A percentile compares a stretch with the other conserved stretches of the same genome.
These are phyloP conservation scores for Formica exsecta DNA, from an alignment of 1,140 invertebrate genomes.

Conservation along the genomic window DNA sequence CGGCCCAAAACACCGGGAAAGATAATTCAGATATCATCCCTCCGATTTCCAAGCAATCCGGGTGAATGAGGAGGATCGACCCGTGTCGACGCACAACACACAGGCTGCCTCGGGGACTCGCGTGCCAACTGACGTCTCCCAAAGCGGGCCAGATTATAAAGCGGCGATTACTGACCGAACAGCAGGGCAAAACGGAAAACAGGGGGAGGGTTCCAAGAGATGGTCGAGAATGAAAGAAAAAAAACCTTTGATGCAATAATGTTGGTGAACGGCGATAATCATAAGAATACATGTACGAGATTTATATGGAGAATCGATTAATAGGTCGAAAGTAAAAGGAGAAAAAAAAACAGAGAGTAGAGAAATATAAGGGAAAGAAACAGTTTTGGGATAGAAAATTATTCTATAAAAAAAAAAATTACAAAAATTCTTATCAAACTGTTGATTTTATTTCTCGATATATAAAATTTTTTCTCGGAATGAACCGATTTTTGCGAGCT, in stretches of 20 bases:
- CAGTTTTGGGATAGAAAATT: not conserved
- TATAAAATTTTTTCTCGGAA: not conserved
- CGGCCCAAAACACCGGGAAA: constrained; percentile 62
- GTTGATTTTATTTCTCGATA: not conserved
- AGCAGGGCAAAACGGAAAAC: constrained; percentile 36
- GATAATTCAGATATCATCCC: constrained; percentile 82
- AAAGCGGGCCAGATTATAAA: constrained; percentile 75
- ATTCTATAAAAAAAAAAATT: not conserved
- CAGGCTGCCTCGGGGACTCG: constrained; percentile 73
- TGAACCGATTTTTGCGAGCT: constrained; percentile 23
- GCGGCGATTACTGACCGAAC: constrained; percentile 65
- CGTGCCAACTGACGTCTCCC: constrained; percentile 81
- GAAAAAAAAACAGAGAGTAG: not conserved
- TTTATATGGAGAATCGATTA: constrained; percentile 2
- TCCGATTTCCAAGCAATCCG: constrained; percentile 69
- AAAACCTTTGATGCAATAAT: not conserved
- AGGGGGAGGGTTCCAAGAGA: not conserved
- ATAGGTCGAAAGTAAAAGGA: not conserved
- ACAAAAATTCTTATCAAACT: not conserved
- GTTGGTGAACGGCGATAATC: not conserved
- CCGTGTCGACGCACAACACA: constrained; percentile 61
- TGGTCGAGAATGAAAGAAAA: not conserved
- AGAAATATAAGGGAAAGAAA: not conserved
- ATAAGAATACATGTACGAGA: not conserved
- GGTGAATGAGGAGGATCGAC: constrained; percentile 65